Evolutionary conservation across 1,140 invertebrate species (phyloP), one percentile per base, ranked within the genome.

Genomic region (Venturia canescens): DNA sequence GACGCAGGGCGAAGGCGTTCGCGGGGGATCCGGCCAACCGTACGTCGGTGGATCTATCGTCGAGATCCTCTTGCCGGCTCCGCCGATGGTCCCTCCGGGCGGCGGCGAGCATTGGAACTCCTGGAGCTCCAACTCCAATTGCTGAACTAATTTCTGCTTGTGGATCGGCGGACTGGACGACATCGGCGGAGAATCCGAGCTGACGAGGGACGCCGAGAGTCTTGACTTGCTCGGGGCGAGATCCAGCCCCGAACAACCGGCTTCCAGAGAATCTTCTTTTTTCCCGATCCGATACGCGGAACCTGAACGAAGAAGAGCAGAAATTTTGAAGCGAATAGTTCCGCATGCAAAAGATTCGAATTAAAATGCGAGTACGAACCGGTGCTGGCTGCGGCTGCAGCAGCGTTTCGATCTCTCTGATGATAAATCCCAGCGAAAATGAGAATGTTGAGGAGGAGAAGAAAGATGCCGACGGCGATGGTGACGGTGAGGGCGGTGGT

Each of bases 391-490:
- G 50, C 50, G 7, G 50, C 50, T 5, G 50, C 50, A n/a, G 34
- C 91, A 84, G 77, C 84, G 70, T 88, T 88, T 38, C 96, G 93
- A 84, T 97, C 96, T 11, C 97, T 94, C 88, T 98, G 97, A 87
- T 98, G 97, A 88, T 98, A 98, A 57, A 99, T 97, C 38, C 97
- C 97, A 48, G 97, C 97, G 87, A 99, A 98, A 72, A 99, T 98
- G 0, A 99, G 93, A 9, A 98, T 95, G 89, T 99, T 99, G 2
- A 99, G 93, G 11, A 99, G 93, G 4, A 99, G 93, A 9, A 97
- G 92, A 80, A 97, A 96, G 81, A 96, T 98, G 0, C 98, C 98
- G 2, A 99, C 96, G 0, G 97, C 97, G 76, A 99, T 97, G 0
- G 97, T 98, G 3, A 98, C 96, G n/a, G 96, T 97, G 0, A 98